Evolutionary conservation across 1,140 invertebrate genomes (phyloP).

Genomic region (Arion vulgaris): DNA sequence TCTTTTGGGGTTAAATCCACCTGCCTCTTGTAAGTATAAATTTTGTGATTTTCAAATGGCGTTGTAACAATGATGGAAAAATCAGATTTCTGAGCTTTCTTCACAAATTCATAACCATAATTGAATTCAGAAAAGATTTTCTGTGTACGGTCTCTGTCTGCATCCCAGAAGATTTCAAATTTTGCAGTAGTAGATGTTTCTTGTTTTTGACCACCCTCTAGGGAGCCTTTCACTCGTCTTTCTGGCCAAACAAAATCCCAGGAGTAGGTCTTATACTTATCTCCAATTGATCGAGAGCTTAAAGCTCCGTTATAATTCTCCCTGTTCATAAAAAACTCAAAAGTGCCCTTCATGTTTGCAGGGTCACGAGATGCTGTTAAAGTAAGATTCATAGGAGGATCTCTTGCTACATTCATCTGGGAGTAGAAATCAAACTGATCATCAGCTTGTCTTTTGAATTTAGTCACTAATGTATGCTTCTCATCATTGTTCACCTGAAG

Average conservation of each 20-base stretch:
- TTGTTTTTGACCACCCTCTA: constrained; percentile 22
- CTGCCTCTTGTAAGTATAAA: background rate
- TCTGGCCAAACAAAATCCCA: constrained; percentile 31
- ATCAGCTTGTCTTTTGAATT: constrained; percentile 20
- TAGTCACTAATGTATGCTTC: constrained; percentile 9
- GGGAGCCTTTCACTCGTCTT: constrained; percentile 12
- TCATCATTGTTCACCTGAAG: background rate
- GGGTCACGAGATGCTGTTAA: background rate
- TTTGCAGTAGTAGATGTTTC: constrained; percentile 22
- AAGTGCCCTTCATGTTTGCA: background rate
- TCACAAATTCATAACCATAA: constrained; percentile 1
- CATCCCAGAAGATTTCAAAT: constrained; percentile 31
- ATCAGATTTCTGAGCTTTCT: background rate
- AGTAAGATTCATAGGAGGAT: constrained; percentile 2
- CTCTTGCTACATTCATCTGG: background rate
- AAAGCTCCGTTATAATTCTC: constrained; percentile 43
- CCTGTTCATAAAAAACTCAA: background rate
- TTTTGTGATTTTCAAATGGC: constrained; percentile 27
- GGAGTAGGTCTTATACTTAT: background rate
- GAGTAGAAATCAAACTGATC: constrained; percentile 32
- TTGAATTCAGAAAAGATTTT: constrained; percentile 3
- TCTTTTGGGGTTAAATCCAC: background rate
- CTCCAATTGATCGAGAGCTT: background rate
- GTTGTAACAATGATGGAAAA: constrained; percentile 1
- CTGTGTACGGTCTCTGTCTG: constrained; percentile 31